A percentile compares a stretch with the other conserved stretches of the same genome.
Conservation (phyloP, 2,797 vertebrate species). For the Okamejei kenojei region DNA sequence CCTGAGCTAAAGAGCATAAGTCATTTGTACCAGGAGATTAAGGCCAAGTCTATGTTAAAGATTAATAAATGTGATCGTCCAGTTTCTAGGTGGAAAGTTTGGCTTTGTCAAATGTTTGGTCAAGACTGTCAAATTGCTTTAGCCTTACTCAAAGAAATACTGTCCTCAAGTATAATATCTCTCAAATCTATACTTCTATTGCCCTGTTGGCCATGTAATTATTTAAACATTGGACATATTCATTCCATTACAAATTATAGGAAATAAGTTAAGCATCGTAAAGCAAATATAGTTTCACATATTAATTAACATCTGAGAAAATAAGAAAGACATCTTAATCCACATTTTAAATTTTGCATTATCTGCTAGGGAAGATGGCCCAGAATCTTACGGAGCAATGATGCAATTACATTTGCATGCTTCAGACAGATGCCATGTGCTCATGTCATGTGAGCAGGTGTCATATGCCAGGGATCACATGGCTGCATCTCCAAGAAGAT, state of each 20-base stretch:
- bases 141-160: neutral
- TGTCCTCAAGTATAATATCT: too few relatives aligned
- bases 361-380: too few relatives aligned
- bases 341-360: neutral
- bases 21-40: neutral
- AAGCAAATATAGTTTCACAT: neutral
- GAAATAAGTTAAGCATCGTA: neutral
- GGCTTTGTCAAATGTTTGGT: neutral
- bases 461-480: neutral
- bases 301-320: neutral
- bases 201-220: neutral
- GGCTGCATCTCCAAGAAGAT: neutral
- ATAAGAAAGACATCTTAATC: neutral
- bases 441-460: neutral
- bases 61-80: neutral
- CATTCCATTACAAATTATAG: neutral
- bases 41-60: neutral
- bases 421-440: neutral
- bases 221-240: neutral
- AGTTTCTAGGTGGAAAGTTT: neutral
- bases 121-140: neutral
- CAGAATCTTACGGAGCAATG: neutral
- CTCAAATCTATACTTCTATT: neutral
- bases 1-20: neutral
- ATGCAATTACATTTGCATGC: neutral